These are phyloP conservation scores for Onychorhynchus coronatus DNA, from an alignment of 2,113 vertebrate genomes.

Conservation along the genomic window DNA sequence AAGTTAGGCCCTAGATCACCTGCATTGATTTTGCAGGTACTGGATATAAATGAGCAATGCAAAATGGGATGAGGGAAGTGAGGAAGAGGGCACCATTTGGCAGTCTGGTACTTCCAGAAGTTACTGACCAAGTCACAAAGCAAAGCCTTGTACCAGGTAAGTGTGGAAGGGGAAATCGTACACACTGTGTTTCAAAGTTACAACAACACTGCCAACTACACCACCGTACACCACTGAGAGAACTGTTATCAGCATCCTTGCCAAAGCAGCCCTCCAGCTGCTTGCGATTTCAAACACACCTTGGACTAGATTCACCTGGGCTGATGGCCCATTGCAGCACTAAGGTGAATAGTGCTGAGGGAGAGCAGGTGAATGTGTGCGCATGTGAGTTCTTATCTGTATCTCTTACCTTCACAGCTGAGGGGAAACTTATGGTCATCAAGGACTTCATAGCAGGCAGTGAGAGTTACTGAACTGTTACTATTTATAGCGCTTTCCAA, in stretches of 20 bases:
- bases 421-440: background rate
- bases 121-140: background rate
- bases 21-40: background rate
- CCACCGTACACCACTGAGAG: background rate
- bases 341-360: rapidly evolving
- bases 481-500: background rate
- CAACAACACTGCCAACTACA: background rate
- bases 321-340: rapidly evolving
- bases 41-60: background rate
- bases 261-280: background rate
- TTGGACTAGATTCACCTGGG: background rate
- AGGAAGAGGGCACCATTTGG: background rate
- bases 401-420: background rate
- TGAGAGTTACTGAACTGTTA: background rate
- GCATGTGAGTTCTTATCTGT: rapidly evolving
- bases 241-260: background rate
- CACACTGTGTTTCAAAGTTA: background rate
- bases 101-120: background rate
- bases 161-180: background rate
- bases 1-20: background rate
- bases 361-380: background rate
- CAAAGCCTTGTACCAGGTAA: background rate
- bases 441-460: background rate
- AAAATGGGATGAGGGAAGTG: background rate
- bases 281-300: background rate